Base-by-base conservation (phyloP, 2,113 vertebrate genomes). In the Epinephelus cyanopodus region DNA sequence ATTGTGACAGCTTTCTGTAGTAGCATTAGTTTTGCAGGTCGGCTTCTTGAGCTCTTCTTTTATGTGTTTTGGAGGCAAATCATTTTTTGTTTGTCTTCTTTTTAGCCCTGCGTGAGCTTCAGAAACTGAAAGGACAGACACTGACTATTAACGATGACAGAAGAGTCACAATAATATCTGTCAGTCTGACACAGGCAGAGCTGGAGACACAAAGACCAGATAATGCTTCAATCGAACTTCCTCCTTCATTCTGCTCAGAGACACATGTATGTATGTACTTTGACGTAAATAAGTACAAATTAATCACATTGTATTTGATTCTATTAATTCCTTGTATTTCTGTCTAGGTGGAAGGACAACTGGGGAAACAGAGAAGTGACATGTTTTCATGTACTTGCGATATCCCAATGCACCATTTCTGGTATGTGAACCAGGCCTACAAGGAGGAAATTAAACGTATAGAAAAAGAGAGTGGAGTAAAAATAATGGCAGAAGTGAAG, bases 361-460 rank as follows among this genome's bases (percentile, higher is more conserved):
- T 45, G 42, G 42, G 42, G 42, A 13, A 45, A 45, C 66, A 87
- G 82, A 74, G 70, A 70, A 3, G 9, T 25, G 5, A 3, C 18
- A 1, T 19, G 70, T 4, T 37, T 37, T 37, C 33, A 37, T 37
- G 33, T 37, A 1, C 2, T 1, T 37, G 33, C 33, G 33, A 37
- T 37, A 0, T 90, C 11, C 4, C 94, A 10, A 7, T 92, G n/a
- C 0, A 0, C 50, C 29, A 0, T 9, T 93, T 56, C 72, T 89
- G 80, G 80, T 94, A 92, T n/a, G 4, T 95, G 53, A 57, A 2
- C 64, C 60, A 87, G 18, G 57, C 73, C 73, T 90, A 87, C 21
- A 11, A 33, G 57, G 37, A 93, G 7, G 84, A 93, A 62, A 6
- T 95, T 0, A 0, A 90, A 23, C 17, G 0, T 1, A 92, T 95